Evolutionary conservation across 2,113 vertebrate species (phyloP), one percentile per base, ranked within the genome.

Genomic region (Corvus cornix): DNA sequence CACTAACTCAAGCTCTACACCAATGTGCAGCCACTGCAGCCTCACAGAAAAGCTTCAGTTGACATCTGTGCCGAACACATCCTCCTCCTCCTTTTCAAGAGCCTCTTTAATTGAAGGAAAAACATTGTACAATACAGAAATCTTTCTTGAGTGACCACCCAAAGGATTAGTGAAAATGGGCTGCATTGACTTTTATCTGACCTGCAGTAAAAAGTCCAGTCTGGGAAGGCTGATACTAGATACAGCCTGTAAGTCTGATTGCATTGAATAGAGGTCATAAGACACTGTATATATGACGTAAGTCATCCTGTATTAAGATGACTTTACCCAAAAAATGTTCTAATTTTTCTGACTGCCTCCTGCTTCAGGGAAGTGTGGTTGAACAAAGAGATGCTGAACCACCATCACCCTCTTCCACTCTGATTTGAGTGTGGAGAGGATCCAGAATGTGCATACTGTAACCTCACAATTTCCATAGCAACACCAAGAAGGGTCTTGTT

Each of bases 391-490:
- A 87, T 23, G 21, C 53, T 88, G 64, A 91, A 81, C 60, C 8
- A 19, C 84, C 7, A 2, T 26, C 44, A 86, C 41, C 28, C 33
- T 92, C 60, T 92, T 70, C 52, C 37, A 56, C 59, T 80, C 30
- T 58, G 59, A 33, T 46, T 19, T 59, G 28, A 74, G 48, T 0
- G 0, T 48, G 68, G 51, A 94, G 56, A 93, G 64, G 56, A 80
- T 77, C 60, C 64, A 24, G 69, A 1, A 0, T 24, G 48, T 11
- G 16, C 56, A 18, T 44, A 7, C 41, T 43, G 64, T 72, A 94
- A 75, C 46, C 81, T 91, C 63, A 70, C 72, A 41, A 96, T 95
- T 95, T 89, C 96, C 90, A 94, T 92, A 95, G 95, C 90, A 97
- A 94, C 94, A 88, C 60, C 63, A 91, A 91, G 55, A 87, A 93